These are phyloP conservation scores for Anableps anableps DNA, from an alignment of 2,797 vertebrate species.

Conservation along the genomic window DNA sequence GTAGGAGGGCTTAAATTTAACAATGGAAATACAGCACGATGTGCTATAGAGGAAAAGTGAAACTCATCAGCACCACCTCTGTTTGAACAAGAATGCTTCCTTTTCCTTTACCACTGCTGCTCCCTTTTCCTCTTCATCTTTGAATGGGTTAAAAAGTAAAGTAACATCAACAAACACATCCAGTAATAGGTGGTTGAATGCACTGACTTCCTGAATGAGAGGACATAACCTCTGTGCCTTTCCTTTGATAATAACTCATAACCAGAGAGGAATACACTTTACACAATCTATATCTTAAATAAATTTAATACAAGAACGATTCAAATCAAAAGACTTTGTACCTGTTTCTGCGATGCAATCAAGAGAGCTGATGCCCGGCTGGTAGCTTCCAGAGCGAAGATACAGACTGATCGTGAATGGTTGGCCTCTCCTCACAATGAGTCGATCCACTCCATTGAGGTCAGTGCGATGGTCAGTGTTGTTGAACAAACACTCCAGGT, in stretches of 20 bases:
- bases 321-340: constrained; percentile 44
- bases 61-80: not conserved
- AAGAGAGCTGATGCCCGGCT: constrained; percentile 83
- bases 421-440: constrained; percentile 91
- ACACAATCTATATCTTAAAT: not conserved
- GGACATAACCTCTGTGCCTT: constrained; percentile 1
- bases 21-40: constrained; percentile 5
- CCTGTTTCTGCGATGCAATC: constrained; percentile 86
- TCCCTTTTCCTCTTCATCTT: constrained; percentile 31
- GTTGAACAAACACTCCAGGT: constrained; percentile 86
- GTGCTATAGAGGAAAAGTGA: not conserved
- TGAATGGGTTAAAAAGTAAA: constrained; percentile 14
- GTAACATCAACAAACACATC: constrained; percentile 7
- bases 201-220: constrained; percentile 22
- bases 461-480: constrained; percentile 86
- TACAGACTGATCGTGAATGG: constrained; percentile 84
- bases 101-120: constrained; percentile 2
- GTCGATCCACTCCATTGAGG: constrained; percentile 78
- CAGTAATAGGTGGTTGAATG: not conserved
- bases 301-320: not conserved
- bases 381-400: constrained; percentile 82
- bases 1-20: not conserved
- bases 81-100: not conserved
- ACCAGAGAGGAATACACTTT: not conserved
- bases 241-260: not conserved